phyloP scores from a whole-genome alignment of 1,140 invertebrate species.

The Drosophila kohkoa region DNA sequence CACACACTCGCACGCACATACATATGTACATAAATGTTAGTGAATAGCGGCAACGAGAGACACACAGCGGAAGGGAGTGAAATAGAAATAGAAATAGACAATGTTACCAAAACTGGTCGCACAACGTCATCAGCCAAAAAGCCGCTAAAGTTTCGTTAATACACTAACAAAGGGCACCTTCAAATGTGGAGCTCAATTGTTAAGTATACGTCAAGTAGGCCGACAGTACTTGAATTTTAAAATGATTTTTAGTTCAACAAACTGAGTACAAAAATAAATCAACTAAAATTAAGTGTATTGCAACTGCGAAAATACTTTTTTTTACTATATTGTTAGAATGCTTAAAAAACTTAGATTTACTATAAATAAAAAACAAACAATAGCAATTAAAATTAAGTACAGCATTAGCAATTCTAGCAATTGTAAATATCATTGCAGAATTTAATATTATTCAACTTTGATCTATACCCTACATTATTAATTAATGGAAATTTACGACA shows the following conservation, averaged over 20 bases:
- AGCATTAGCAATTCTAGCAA: too few species aligned
- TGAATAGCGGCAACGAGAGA: constrained; percentile 12
- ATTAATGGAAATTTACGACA: too few species aligned
- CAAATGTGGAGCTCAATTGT: constrained; percentile 5
- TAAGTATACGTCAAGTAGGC: neutral
- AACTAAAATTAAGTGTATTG: neutral
- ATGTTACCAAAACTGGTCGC: constrained; percentile 72
- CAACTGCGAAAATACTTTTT: too few species aligned
- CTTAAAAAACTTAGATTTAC: too few species aligned
- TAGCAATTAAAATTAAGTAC: too few species aligned
- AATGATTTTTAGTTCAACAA: too few species aligned
- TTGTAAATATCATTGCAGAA: too few species aligned
- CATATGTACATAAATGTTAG: neutral
- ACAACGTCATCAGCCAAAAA: constrained; percentile 61
- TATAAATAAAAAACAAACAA: too few species aligned
- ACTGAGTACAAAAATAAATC: neutral
- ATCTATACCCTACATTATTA: too few species aligned
- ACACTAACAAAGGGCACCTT: constrained; percentile 46
- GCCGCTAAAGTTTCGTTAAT: constrained; percentile 41
- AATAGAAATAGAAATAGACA: constrained; percentile 51
- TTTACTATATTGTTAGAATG: too few species aligned
- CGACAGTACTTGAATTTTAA: too few species aligned
- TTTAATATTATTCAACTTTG: too few species aligned
- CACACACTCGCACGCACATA: constrained; percentile 14
- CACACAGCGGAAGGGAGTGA: constrained; percentile 24